Base-by-base conservation (phyloP, 2,888 invertebrate genomes). In the Scrobipalpa atriplicella region DNA sequence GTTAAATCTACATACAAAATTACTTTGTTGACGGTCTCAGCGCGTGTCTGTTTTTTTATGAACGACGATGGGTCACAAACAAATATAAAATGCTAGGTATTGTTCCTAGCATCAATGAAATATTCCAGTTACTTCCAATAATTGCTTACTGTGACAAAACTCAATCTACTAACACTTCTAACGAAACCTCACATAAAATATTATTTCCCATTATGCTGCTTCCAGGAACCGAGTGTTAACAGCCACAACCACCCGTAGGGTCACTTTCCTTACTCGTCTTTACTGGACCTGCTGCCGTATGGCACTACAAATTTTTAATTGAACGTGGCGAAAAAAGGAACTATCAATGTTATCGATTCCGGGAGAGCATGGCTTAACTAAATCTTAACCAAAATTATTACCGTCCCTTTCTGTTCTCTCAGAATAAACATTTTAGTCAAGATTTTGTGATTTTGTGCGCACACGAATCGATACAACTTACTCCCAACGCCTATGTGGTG, bases 161-260 rank as follows among this genome's bases (percentile, higher is more conserved):
- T 47, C n/a, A 3, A 16, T 16, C 1, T 16, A 47, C 47, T 47
- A n/a, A n/a, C 43, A 47, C 47, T 47, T 47, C 47, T 47, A 16
- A 47, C 16, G 47, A 47, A 16, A 47, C 47, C 3, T 47, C n/a
- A 16, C n/a, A 16, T 16, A 47, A 47, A 47, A n/a, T 16, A 47
- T 47, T 43, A 43, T 43, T 47, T 6, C 47, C 47, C 47, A 47
- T 47, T 47, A 47, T 47, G 47, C 47, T 47, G n/a, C 47, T 47
- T 47, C 47, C 47, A 47, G 47, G 47, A 47, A 47, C 47, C n/a
- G 16, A 47, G 47, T 16, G 47, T 47, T n/a, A 47, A 47, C n/a
- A 13, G 1, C 43, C 43, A 43, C 43, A 16, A 16, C 47, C 47
- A 47, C 29, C 5, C 29, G 29, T 47, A 47, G 16, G 47, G n/a